phyloP scores from a whole-genome alignment of 64 coral and sea anemone species.

The Montipora sp. region DNA sequence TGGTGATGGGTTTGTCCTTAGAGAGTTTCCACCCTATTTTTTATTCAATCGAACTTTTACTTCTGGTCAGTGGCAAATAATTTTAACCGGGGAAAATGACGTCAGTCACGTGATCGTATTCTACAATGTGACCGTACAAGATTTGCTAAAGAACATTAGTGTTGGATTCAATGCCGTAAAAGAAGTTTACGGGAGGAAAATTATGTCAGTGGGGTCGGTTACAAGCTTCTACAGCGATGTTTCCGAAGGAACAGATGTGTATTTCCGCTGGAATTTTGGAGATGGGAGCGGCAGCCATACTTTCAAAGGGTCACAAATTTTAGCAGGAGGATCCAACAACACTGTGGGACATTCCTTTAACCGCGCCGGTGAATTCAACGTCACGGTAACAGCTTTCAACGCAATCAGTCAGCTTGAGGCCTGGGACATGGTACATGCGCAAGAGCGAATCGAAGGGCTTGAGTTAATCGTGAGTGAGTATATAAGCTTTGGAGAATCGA shows the following conservation, averaged over 20 bases:
- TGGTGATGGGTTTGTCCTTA: conserved; percentile 71
- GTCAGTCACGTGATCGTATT: conserved; percentile 84
- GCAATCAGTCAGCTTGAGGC: conserved; percentile 56
- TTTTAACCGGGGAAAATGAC: conserved; percentile 68
- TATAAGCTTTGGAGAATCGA: neutral
- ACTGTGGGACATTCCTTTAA: conserved; percentile 38
- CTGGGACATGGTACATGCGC: conserved; percentile 63
- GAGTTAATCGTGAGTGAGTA: conserved; percentile 1
- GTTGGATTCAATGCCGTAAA: conserved; percentile 31
- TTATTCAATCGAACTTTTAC: conserved; percentile 81
- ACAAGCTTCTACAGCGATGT: conserved; percentile 45
- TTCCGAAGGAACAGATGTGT: conserved; percentile 63
- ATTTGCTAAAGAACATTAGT: conserved; percentile 66
- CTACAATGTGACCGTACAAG: conserved; percentile 87
- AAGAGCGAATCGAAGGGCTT: conserved; percentile 72
- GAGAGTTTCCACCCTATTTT: conserved; percentile 34
- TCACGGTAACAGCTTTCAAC: conserved; percentile 61
- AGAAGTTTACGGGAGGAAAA: neutral
- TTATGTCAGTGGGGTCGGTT: conserved; percentile 42
- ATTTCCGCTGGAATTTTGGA: conserved; percentile 58
- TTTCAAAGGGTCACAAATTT: neutral
- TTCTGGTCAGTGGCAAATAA: conserved; percentile 74
- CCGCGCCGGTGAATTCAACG: conserved; percentile 20
- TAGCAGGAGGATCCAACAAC: conserved; percentile 22
- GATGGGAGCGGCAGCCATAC: neutral